Evolutionary conservation across 1,140 invertebrate species (phyloP), one percentile per base, ranked within the genome.

Genomic region (Physella acuta): DNA sequence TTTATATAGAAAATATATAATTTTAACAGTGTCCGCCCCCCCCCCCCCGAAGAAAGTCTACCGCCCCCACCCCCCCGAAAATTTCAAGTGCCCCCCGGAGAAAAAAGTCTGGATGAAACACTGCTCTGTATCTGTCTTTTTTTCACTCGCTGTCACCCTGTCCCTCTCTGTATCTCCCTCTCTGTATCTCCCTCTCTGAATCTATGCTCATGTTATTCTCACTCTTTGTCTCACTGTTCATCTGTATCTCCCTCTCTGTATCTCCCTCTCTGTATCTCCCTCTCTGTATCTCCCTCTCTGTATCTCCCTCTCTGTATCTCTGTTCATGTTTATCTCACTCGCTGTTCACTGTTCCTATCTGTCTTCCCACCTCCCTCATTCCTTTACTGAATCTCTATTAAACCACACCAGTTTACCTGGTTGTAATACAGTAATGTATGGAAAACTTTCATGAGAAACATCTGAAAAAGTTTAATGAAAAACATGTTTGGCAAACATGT

Each of bases 181-280:
- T 16, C 52, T 55, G 4, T 14, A 4, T 55, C 52, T 55, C 34
- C 20, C 28, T 30, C 33, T 39, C 37, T 51, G 3, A 51, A 8
- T 30, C 37, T 51, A 16, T 51, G 34, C 61, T 31, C 20, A 8
- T 55, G 44, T 55, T 36, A 20, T 33, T 66, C 63, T 66, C 52
- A n/a, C 16, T n/a, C 36, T 63, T 33, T 63, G 20, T 44, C 17
- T 44, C 37, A 11, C 16, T 44, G 3, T 63, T n/a, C n/a, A n/a
- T n/a, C n/a, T n/a, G n/a, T n/a, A 4, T 55, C 49, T 53, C 14
- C 34, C 34, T 55, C 28, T 55, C 20, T 34, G 4, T 55, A 44
- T 66, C 31, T 66, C 49, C 55, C 20, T 14, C 52, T 66, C 63
- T 66, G 4, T 55, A 28, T 33, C 63, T 66, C 8, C 30, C 52